Evolutionary conservation across 2,113 vertebrate genomes (phyloP).

Genomic region (Larimichthys polyactis): DNA sequence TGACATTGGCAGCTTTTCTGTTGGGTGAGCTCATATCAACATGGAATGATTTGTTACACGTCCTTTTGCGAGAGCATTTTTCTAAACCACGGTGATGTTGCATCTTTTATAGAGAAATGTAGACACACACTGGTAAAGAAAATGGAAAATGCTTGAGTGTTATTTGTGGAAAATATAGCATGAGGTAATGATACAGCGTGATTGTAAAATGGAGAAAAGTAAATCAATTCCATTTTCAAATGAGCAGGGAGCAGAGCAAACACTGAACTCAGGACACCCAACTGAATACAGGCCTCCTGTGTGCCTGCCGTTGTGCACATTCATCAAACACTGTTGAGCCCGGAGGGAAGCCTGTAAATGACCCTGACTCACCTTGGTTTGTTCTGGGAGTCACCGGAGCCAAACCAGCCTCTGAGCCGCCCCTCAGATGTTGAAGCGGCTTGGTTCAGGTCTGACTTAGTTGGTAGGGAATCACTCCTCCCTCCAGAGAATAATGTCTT

Average conservation of each 20-base stretch:
- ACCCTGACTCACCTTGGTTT: conserved; percentile 92
- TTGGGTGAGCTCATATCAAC: conserved; percentile 52
- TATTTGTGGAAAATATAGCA: conserved; percentile 22
- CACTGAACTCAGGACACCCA: conserved; percentile 40
- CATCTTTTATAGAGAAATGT: conserved; percentile 25
- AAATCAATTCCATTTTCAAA: conserved; percentile 60
- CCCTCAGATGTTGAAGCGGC: conserved; percentile 80
- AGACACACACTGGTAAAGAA: conserved; percentile 1
- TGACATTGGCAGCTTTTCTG: conserved; percentile 35
- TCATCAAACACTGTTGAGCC: conserved; percentile 27
- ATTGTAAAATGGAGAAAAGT: conserved; percentile 57
- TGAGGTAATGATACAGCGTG: conserved; percentile 56
- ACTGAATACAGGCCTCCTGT: conserved; percentile 26
- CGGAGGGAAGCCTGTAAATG: conserved; percentile 21
- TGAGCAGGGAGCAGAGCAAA: conserved; percentile 53
- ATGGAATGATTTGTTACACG: conserved; percentile 43
- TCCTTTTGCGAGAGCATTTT: conserved; percentile 6
- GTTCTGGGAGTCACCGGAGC: conserved; percentile 88
- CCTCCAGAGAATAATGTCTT: conserved; percentile 88
- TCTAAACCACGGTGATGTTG: conserved; percentile 31
- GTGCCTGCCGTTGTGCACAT: background rate
- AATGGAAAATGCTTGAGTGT: conserved; percentile 47
- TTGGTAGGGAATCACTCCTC: conserved; percentile 83
- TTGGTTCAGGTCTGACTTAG: conserved; percentile 80
- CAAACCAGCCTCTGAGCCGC: conserved; percentile 89